These are phyloP conservation scores for Polietes domitor DNA, from an alignment of 2,888 invertebrate genomes.

Conservation along the genomic window DNA sequence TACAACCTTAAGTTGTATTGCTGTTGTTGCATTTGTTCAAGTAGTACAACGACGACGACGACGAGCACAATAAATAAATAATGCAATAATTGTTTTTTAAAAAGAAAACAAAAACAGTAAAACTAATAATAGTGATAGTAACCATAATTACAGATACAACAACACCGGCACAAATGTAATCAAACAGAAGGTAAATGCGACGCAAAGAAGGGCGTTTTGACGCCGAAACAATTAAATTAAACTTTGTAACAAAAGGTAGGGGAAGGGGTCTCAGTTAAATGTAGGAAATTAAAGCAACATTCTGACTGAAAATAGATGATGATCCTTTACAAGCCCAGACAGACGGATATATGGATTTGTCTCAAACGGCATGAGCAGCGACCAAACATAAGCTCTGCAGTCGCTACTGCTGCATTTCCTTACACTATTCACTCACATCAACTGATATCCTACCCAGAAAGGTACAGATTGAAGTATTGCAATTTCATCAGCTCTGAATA, in stretches of 20 bases:
- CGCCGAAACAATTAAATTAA: not conserved
- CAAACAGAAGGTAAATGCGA: not conserved
- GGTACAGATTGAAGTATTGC: no score
- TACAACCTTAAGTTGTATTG: slow-evolving; percentile 1
- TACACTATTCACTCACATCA: no score
- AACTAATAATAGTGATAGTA: not conserved
- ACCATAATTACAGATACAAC: not conserved
- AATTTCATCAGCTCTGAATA: no score
- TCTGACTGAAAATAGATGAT: no score
- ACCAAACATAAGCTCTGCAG: no score
- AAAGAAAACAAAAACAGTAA: not conserved
- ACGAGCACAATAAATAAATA: not conserved
- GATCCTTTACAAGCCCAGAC: no score
- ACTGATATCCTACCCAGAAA: no score
- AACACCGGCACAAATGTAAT: not conserved
- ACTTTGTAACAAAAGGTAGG: not conserved
- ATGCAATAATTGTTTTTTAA: not conserved
- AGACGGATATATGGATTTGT: no score
- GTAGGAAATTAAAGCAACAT: no score
- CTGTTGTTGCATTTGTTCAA: not conserved
- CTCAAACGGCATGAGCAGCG: no score
- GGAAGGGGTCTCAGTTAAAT: no score
- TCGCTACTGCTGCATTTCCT: no score
- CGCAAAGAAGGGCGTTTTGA: not conserved
- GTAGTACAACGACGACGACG: not conserved